Base-by-base conservation (phyloP, 2,888 invertebrate genomes). In the Protophormia terraenovae region DNA sequence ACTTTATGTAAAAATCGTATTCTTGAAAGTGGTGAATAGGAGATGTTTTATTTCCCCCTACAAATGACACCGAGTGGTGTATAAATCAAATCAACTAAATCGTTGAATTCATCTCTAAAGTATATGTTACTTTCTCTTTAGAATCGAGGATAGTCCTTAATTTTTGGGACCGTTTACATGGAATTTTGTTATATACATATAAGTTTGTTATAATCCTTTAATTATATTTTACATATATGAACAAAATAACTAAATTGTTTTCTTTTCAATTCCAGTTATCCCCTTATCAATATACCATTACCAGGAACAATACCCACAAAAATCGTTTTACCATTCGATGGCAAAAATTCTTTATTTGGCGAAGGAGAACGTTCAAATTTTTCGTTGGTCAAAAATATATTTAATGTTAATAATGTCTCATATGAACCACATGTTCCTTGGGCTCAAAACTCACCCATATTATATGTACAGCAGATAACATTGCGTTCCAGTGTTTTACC, bases 231-330 rank as follows among this genome's bases (percentile, higher is more conserved):
- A 2, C 7, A 19, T 47, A 47, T 47, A 8, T 8, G 35, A 35
- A 35, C 4, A 35, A 35, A 35, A 8, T 7, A 47, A 19, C 1
- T 8, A 0, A 16, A 1, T 50, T 14, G 14, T 12, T 12, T 10
- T 10, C 8, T 41, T 41, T 67, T 55, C 86, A 77, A 86, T 94
- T 94, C 41, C 93, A 98, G 98, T 91, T 97, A 96, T 91, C 98
- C 98, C 0, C 92, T 98, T 84, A 93, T 97, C 87, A 96, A 97
- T 93, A 94, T 98, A 85, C 98, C 98, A 3, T 94, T 98, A 89
- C 97, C 98, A 19, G 98, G 98, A 83, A 98, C 97, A 89, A 96
- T 96, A 87, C 98, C 98, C 12, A 96, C 96, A 60, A 94, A 95
- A 89, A 93, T 95, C 60, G 94, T 94, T 89, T 90, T 95, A 41